A percentile compares a stretch with the other conserved stretches of the same genome.
Conservation (phyloP, 1,140 invertebrate genomes). For the Cydia fagiglandana region DNA sequence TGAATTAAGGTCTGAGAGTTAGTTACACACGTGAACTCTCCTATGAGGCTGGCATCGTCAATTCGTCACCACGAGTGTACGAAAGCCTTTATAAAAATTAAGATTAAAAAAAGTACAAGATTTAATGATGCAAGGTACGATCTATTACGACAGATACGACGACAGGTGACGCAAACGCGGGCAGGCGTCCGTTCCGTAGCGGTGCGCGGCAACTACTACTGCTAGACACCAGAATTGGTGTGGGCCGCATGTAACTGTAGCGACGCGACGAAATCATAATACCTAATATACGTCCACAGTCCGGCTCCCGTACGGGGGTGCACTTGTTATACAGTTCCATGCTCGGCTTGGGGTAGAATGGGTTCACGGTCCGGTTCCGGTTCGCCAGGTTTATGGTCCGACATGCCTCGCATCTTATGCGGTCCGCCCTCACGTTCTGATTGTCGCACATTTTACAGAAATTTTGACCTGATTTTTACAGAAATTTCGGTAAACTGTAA, state of each 20-base stretch:
- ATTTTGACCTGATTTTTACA: constrained; percentile 43
- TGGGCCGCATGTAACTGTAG: not conserved
- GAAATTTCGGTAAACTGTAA: constrained; percentile 31
- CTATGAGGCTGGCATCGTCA: too few relatives aligned
- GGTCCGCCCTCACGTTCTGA: constrained; percentile 41
- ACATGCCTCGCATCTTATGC: constrained; percentile 59
- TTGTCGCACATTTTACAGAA: constrained; percentile 60
- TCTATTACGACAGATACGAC: too few relatives aligned
- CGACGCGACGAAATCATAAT: not conserved
- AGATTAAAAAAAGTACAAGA: too few relatives aligned
- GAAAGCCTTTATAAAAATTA: too few relatives aligned
- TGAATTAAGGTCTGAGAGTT: too few relatives aligned
- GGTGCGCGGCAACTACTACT: too few relatives aligned
- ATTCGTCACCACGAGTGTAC: too few relatives aligned
- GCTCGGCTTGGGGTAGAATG: constrained; percentile 58
- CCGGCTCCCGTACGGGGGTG: constrained; percentile 47
- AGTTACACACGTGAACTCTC: too few relatives aligned
- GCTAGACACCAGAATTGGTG: too few relatives aligned
- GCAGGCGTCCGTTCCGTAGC: too few relatives aligned
- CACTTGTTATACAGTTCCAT: constrained; percentile 73
- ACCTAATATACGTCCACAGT: constrained; percentile 58
- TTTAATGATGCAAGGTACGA: too few relatives aligned
- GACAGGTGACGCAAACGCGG: too few relatives aligned
- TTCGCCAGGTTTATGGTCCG: constrained; percentile 72
- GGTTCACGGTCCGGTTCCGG: constrained; percentile 24